Evolutionary conservation across 1,140 invertebrate species (phyloP).

Genomic region (Penaeus indicus): DNA sequence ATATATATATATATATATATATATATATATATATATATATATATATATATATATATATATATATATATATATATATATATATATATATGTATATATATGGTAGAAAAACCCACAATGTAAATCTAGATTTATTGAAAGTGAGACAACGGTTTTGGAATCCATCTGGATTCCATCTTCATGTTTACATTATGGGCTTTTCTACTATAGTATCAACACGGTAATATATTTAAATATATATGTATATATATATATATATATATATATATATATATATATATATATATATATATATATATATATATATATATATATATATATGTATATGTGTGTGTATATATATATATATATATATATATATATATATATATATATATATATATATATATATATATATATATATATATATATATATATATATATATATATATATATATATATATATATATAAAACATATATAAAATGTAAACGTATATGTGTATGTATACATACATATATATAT

Average conservation of each 20-base stretch:
- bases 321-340: not conserved
- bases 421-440: slow-evolving; percentile 9
- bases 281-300: slow-evolving; percentile 23
- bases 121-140: no score
- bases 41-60: no score
- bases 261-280: slow-evolving; percentile 20
- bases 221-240: not conserved
- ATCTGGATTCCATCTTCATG: no score
- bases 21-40: no score
- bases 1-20: no score
- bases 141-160: no score
- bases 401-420: slow-evolving; percentile 20
- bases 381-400: slow-evolving; percentile 16
- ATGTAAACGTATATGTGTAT: not conserved
- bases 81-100: no score
- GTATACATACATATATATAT: slow-evolving; percentile 11
- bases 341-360: not conserved
- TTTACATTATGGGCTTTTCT: no score
- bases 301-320: not conserved
- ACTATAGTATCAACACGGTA: no score
- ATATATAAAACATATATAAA: slow-evolving; percentile 5
- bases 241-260: slow-evolving; percentile 22
- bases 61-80: no score
- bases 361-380: slow-evolving; percentile 19
- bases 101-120: no score